Conservation (phyloP, 2,113 vertebrate species). For the Saccopteryx bilineata region DNA sequence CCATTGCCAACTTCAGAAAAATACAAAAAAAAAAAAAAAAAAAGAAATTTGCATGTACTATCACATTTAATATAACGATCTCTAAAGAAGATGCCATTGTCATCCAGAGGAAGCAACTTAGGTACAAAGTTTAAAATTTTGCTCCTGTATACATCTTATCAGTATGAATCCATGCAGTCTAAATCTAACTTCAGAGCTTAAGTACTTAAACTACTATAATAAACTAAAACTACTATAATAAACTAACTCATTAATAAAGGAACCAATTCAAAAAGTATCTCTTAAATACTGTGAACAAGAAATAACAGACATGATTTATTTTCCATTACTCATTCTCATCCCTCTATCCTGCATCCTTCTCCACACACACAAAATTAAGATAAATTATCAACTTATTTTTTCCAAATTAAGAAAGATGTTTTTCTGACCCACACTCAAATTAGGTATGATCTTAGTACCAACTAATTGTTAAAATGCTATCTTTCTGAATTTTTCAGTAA, state of each 20-base stretch:
- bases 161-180: not conserved
- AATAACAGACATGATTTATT: conserved; percentile 6
- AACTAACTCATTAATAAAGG: conserved; percentile 40
- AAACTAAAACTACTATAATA: not conserved
- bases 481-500: conserved; percentile 55
- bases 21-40: no score
- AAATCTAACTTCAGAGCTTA: conserved; percentile 13
- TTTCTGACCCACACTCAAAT: conserved; percentile 10
- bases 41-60: not conserved
- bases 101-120: conserved; percentile 13
- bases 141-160: conserved; percentile 8
- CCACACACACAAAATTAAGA: conserved; percentile 6
- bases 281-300: conserved; percentile 2
- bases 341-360: not conserved
- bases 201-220: not conserved
- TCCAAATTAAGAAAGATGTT: conserved; percentile 49
- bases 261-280: conserved; percentile 37
- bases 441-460: conserved; percentile 14
- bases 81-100: not conserved
- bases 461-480: not conserved
- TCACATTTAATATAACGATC: not conserved
- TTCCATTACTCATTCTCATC: conserved; percentile 24
- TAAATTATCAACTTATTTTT: conserved; percentile 5
- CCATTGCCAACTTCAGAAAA: no score
- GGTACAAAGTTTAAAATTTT: not conserved